Conservation (phyloP, 2,113 vertebrate species). For the Solenodon paradoxus region DNA sequence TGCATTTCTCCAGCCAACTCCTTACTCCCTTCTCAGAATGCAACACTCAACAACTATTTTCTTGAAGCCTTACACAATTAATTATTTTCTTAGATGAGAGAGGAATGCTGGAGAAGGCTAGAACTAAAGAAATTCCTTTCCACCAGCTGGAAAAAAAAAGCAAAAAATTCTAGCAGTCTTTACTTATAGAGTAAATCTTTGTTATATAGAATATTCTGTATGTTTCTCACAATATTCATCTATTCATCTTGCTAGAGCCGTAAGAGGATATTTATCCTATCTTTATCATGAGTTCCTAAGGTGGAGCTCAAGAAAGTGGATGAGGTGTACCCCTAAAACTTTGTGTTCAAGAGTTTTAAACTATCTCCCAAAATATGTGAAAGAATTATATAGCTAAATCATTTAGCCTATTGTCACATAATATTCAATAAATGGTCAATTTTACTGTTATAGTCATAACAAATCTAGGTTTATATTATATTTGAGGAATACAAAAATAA, state of each 20-base stretch:
- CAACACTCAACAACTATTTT: background rate
- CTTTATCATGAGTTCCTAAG: background rate
- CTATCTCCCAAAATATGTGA: background rate
- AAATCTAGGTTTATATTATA: background rate
- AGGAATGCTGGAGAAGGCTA: background rate
- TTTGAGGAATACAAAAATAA: background rate
- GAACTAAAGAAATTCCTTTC: background rate
- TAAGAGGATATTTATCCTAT: background rate
- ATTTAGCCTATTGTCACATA: background rate
- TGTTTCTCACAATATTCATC: background rate
- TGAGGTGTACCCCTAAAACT: background rate
- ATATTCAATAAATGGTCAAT: background rate
- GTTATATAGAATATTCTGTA: background rate
- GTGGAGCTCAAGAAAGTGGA: background rate
- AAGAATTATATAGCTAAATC: background rate
- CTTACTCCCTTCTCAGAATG: background rate
- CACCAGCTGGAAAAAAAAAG: background rate
- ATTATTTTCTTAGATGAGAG: background rate
- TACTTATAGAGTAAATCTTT: background rate
- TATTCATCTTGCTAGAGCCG: background rate
- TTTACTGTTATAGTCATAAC: background rate
- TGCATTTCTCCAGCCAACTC: background rate
- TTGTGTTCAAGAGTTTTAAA: background rate
- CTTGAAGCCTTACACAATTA: background rate
- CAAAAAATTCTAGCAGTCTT: background rate